Percentiles rank a stretch among this genome's conserved stretches.
phyloP scores from a whole-genome alignment of 2,888 invertebrate species.

The Rhingia rostrata region DNA sequence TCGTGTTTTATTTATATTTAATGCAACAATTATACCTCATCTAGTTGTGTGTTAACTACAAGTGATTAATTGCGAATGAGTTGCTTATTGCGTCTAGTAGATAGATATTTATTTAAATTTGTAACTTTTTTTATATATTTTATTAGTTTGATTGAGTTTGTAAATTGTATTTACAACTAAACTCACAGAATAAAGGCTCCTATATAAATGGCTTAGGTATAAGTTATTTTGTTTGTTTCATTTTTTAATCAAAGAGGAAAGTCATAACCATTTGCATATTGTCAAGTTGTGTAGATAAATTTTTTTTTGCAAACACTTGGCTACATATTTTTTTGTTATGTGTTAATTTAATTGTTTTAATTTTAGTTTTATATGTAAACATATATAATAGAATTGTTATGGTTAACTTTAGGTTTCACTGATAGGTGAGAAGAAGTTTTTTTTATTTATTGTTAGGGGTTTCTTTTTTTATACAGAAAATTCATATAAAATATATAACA shows the following conservation, averaged over 20 bases:
- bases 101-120: conserved; percentile 12
- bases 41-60: conserved; percentile 52
- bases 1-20: conserved; percentile 22
- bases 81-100: conserved; percentile 27
- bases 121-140: conserved; percentile 1
- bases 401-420: conserved; percentile 66
- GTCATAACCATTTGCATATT: conserved; percentile 69
- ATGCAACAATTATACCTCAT: conserved; percentile 64
- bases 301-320: conserved; percentile 49
- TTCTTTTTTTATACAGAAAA: conserved; percentile 37
- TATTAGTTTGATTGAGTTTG: conserved; percentile 48
- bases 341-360: conserved; percentile 18
- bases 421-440: conserved; percentile 51
- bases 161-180: conserved; percentile 49
- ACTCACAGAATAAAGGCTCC: conserved; percentile 20
- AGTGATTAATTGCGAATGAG: conserved; percentile 40
- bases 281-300: conserved; percentile 71
- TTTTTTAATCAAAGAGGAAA: conserved; percentile 45
- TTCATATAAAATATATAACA: conserved; percentile 60
- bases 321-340: conserved; percentile 28
- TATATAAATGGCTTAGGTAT: conserved; percentile 24
- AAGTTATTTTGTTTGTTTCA: conserved; percentile 13
- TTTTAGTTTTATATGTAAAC: conserved; percentile 9
- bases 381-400: conserved; percentile 14
- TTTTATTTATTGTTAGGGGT: not conserved